Conservation (phyloP, 2,113 vertebrate species). For the Neomonachus schauinslandi region DNA sequence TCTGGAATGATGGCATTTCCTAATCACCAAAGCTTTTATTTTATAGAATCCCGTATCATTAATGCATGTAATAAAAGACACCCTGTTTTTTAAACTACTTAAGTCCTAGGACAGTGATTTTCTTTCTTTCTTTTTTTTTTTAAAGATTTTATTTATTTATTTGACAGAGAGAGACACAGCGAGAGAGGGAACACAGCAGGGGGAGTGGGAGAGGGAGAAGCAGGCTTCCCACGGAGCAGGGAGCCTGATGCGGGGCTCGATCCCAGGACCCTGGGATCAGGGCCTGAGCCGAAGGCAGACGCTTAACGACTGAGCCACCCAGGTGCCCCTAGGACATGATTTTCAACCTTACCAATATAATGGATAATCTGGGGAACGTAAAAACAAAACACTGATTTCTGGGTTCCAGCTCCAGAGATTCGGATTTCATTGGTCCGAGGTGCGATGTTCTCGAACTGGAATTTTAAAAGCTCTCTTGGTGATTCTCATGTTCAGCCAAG, state of each 20-base stretch:
- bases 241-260: too few species aligned
- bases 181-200: too few species aligned
- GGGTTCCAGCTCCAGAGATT: background rate
- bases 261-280: too few species aligned
- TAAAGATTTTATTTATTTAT: too few species aligned
- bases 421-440: background rate
- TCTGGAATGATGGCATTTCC: constrained; percentile 1
- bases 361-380: background rate
- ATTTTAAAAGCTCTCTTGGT: background rate
- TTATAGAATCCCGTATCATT: background rate
- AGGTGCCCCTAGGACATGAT: background rate
- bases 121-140: background rate
- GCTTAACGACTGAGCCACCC: too few species aligned
- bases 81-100: background rate
- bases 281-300: too few species aligned
- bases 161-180: too few species aligned
- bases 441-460: background rate
- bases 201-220: too few species aligned
- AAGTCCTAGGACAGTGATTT: background rate
- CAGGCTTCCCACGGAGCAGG: too few species aligned
- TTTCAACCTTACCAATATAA: background rate
- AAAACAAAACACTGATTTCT: background rate
- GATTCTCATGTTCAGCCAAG: background rate
- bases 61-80: background rate
- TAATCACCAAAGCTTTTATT: background rate